Evolutionary conservation across 2,113 vertebrate species (phyloP).

Genomic region (Esox niger): DNA sequence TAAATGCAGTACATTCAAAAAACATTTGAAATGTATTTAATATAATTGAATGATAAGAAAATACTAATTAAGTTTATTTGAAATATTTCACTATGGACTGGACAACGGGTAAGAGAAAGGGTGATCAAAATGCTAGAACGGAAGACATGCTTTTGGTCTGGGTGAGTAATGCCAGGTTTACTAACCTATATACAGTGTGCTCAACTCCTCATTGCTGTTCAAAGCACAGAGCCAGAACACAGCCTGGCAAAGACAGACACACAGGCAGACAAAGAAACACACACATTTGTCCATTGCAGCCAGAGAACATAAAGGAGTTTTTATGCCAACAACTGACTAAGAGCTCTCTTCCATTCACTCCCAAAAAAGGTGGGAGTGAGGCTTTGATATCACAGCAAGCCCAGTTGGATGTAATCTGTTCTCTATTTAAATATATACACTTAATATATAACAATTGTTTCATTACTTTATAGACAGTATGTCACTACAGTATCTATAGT

Average conservation of each 20-base stretch:
- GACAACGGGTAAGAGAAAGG: background rate
- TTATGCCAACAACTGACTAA: slow-evolving; percentile 34
- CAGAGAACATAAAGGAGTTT: slow-evolving; percentile 47
- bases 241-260: background rate
- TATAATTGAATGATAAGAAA: no score
- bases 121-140: background rate
- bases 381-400: slow-evolving; percentile 53
- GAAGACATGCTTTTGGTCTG: background rate
- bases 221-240: background rate
- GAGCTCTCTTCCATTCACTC: slow-evolving; percentile 35
- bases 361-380: slow-evolving; percentile 47
- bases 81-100: no score
- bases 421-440: slow-evolving; percentile 38
- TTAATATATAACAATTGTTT: no score
- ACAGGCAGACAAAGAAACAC: background rate
- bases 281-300: background rate
- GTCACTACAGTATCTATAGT: no score
- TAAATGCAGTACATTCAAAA: no score
- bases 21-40: no score
- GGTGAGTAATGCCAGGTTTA: background rate
- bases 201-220: background rate
- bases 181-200: background rate
- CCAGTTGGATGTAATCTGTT: slow-evolving; percentile 56
- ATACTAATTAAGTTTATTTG: no score
- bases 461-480: no score